A percentile compares a stretch with the other conserved stretches of the same genome.
Evolutionary conservation across 2,113 vertebrate species (phyloP).

Genomic region (Lathamus discolor): DNA sequence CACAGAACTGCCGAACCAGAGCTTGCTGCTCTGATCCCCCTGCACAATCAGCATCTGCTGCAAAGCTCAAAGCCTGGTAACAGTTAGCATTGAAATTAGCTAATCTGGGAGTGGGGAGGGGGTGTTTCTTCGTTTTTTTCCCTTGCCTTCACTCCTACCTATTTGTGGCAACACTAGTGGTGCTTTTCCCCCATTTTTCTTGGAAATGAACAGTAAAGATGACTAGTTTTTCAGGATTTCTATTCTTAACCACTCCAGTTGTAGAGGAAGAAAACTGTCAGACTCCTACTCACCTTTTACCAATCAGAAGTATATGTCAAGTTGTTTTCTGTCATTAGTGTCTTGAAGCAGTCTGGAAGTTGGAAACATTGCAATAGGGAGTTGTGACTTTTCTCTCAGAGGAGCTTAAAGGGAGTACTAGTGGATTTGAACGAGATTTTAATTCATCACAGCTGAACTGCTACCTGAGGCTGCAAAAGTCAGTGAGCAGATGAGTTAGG

Average conservation of each 20-base stretch:
- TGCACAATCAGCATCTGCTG: background rate
- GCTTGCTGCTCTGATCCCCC: background rate
- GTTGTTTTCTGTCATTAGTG: background rate
- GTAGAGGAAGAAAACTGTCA: background rate
- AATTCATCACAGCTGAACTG: background rate
- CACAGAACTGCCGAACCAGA: background rate
- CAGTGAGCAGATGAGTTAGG: background rate
- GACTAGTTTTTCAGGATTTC: background rate
- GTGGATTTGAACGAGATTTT: background rate
- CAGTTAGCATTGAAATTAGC: background rate
- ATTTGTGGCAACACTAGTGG: background rate
- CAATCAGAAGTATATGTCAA: background rate
- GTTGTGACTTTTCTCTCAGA: background rate
- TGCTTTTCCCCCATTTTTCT: background rate
- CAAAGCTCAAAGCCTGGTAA: background rate
- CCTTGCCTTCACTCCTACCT: background rate
- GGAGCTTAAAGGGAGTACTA: background rate
- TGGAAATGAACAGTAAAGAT: background rate
- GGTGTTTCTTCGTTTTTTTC: background rate
- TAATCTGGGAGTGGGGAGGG: background rate
- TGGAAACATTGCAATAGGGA: background rate
- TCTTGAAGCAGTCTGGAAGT: background rate
- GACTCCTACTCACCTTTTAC: background rate
- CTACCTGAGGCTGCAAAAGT: background rate
- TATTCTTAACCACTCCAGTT: conserved; percentile 3